Conservation (phyloP, 2,797 vertebrate species). For the Babyrousa celebensis region DNA sequence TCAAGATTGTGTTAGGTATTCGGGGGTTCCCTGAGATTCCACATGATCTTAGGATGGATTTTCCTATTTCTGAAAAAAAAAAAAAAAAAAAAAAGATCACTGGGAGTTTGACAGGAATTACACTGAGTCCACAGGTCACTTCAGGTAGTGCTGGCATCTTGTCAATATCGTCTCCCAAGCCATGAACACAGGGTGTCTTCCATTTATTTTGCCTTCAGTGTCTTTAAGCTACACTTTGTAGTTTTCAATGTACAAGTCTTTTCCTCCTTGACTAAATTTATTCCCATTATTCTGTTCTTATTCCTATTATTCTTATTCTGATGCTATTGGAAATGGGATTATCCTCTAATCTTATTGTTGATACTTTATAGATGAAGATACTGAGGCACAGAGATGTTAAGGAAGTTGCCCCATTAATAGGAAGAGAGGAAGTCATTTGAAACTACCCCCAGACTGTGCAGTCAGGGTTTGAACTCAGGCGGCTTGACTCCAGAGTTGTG, state of each 20-base stretch:
- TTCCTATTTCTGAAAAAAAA: slow-evolving; percentile 26
- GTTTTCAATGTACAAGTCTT: background rate
- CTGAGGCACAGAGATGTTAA: background rate
- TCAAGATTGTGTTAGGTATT: slow-evolving; percentile 3
- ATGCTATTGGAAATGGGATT: background rate
- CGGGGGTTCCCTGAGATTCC: background rate
- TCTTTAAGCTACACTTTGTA: background rate
- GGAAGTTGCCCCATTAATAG: background rate
- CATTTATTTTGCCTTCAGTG: background rate
- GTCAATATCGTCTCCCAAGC: background rate
- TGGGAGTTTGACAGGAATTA: background rate
- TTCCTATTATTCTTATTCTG: background rate
- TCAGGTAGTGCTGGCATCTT: background rate
- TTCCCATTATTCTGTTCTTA: background rate
- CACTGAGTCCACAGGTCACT: background rate
- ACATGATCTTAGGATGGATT: background rate
- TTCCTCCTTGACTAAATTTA: background rate
- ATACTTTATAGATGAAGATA: background rate
- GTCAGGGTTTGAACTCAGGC: background rate
- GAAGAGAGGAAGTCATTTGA: too few relatives aligned
- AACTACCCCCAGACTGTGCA: background rate
- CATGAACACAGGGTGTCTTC: background rate
- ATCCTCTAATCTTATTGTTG: background rate
- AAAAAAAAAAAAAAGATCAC: background rate
- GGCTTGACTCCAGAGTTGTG: background rate